phyloP scores from a whole-genome alignment of 2,113 vertebrate species.

The Colinus virginianus region DNA sequence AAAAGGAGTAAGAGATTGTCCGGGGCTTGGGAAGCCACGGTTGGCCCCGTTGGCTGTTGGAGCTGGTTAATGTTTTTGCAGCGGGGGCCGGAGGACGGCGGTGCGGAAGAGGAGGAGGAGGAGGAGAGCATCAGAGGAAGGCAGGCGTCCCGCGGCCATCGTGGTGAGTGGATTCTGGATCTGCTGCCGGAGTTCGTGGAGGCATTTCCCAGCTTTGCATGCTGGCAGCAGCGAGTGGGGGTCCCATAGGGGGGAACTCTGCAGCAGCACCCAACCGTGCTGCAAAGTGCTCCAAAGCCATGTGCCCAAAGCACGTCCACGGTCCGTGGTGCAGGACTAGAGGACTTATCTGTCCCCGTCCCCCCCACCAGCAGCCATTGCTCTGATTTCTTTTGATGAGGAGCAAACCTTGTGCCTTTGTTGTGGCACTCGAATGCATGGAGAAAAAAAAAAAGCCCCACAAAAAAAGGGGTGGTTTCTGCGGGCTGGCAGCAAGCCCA shows the following conservation, averaged over 20 bases:
- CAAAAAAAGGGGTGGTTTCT: neutral
- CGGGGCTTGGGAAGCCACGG: neutral
- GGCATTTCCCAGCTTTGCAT: neutral
- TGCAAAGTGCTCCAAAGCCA: neutral
- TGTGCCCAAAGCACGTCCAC: fast-evolving
- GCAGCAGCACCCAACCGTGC: fast-evolving
- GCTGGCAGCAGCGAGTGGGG: neutral
- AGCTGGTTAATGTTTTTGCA: conserved; percentile 50
- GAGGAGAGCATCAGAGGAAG: conserved; percentile 37
- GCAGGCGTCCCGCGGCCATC: neutral
- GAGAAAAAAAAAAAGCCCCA: fast-evolving
- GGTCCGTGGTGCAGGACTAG: neutral
- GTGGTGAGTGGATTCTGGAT: conserved; percentile 10
- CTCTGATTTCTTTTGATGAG: neutral
- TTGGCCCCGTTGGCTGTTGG: neutral
- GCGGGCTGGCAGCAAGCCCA: fast-evolving
- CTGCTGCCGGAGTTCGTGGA: fast-evolving
- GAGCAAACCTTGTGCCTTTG: neutral
- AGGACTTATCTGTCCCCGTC: neutral
- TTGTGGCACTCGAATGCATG: neutral
- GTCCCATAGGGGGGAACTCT: fast-evolving
- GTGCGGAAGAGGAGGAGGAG: conserved; percentile 26
- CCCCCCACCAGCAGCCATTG: neutral
- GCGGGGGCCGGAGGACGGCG: neutral
- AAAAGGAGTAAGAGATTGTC: neutral